Conservation (phyloP, 2,888 invertebrate genomes). For the Chromoteleia sp. region DNA sequence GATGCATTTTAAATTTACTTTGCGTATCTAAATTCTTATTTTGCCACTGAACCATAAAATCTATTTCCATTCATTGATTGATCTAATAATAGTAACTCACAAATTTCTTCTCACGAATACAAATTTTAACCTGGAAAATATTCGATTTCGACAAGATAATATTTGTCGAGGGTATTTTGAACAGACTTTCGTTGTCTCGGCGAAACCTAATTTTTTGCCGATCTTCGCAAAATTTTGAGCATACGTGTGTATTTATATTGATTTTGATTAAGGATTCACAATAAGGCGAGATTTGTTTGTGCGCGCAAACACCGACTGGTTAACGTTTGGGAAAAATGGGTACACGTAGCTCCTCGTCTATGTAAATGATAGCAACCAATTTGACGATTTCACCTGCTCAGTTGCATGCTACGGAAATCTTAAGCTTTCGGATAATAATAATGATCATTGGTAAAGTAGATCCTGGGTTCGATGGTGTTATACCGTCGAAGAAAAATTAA, state of each 20-base stretch:
- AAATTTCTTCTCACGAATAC: no score
- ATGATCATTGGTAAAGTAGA: conserved; percentile 21
- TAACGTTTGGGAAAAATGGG: conserved; percentile 3
- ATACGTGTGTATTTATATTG: conserved; percentile 12
- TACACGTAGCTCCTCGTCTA: background rate
- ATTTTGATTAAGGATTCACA: conserved; percentile 5
- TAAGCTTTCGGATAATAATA: conserved; percentile 31
- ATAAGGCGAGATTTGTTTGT: no score
- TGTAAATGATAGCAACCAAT: conserved; percentile 24
- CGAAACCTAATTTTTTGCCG: background rate
- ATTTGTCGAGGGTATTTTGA: background rate
- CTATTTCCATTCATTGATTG: no score
- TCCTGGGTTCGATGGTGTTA: conserved; percentile 15
- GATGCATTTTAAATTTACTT: no score
- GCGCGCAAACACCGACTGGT: background rate
- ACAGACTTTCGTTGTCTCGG: background rate
- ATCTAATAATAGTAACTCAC: no score
- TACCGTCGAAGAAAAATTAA: conserved; percentile 20
- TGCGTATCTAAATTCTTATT: no score
- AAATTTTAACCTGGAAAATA: no score
- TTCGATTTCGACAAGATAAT: no score
- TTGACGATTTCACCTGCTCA: conserved; percentile 27
- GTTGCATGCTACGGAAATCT: conserved; percentile 34
- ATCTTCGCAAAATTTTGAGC: background rate
- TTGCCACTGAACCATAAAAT: no score